Conservation (phyloP, 2,797 vertebrate species). For the Enteromius radiatus region DNA sequence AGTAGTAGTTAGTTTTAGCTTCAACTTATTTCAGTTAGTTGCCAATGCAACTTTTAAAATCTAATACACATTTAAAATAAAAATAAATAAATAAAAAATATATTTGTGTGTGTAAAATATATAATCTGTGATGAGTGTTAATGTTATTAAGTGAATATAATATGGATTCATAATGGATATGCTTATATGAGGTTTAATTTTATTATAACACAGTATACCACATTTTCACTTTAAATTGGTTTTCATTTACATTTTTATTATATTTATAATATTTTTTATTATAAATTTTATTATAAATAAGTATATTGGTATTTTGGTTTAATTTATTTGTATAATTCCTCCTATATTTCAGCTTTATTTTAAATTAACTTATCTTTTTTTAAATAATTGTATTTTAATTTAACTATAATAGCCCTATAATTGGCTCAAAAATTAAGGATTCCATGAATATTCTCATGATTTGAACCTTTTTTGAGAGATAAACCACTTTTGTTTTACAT, state of each 20-base stretch:
- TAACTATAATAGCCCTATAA: neutral
- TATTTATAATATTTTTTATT: too few relatives aligned
- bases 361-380: too few relatives aligned
- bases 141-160: neutral
- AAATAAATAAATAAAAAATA: too few relatives aligned
- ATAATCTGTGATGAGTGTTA: neutral
- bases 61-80: too few relatives aligned
- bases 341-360: too few relatives aligned
- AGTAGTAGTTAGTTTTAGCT: neutral
- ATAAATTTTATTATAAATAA: too few relatives aligned
- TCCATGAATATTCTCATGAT: neutral
- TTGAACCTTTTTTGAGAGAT: neutral
- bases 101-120: too few relatives aligned
- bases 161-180: neutral
- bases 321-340: too few relatives aligned
- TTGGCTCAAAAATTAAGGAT: neutral
- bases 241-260: too few relatives aligned
- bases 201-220: neutral
- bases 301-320: too few relatives aligned
- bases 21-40: neutral
- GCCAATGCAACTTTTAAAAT: neutral
- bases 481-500: neutral
- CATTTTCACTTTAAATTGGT: too few relatives aligned
- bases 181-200: neutral
- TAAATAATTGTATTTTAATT: neutral